Base-by-base conservation (phyloP, 1,140 invertebrate species). In the Drosophila ambigua region DNA sequence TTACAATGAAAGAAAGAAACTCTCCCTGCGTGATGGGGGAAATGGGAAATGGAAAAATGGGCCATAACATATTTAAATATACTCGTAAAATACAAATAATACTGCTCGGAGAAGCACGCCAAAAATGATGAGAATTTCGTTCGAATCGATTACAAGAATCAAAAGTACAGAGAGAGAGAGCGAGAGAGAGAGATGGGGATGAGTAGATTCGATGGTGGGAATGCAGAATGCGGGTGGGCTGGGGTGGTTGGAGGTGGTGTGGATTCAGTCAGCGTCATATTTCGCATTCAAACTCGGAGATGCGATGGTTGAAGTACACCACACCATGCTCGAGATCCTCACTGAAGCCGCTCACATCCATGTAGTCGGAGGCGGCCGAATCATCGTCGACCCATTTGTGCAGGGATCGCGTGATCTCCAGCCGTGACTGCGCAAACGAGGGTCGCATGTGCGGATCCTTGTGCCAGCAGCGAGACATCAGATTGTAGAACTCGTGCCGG, bases 321-420 rank as follows among this genome's bases (percentile, higher is more conserved):
- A 92, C 90, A 64, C 91, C 91, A 51, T 92, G 91, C 57, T 92
- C 91, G 50, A 92, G 94, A 90, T 95, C 95, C 74, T 95, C 95
- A 58, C 95, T 95, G 77, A 96, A 96, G 45, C 95, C 95, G 79
- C 96, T 95, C 20, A 97, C 92, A 79, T 96, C 96, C 58, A 96
- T 95, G 84, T 96, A 96, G 77, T 95, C 95, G 2, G 95, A 93
- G 58, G 94, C 94, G 20, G 95, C 94, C 31, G 95, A 94, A 54
- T 95, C 94, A 68, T 96, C 95, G 68, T 96, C 95, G 41, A 90
- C 84, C 91, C 91, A 92, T 53, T 92, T 91, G 66, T 87, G 85
- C 49, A 92, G 69, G 35, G 90, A 87, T 39, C 84, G 75, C 0
- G 94, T 95, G 26, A 97, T 93, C 75, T 96, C 95, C 26, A 94